phyloP scores from a whole-genome alignment of 2,888 invertebrate species.

The Beris morrisii region DNA sequence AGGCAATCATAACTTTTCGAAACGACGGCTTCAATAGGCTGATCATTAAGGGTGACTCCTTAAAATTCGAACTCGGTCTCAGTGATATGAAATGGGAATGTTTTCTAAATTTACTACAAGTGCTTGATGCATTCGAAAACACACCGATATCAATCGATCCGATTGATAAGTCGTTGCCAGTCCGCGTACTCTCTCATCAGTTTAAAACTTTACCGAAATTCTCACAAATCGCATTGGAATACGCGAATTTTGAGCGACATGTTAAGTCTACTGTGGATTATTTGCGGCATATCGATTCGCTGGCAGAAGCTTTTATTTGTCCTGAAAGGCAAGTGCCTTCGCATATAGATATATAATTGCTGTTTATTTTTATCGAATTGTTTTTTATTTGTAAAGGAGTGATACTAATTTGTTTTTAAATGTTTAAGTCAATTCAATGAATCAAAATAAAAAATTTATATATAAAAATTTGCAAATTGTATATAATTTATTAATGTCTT shows the following conservation, averaged over 20 bases:
- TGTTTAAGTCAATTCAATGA: too few relatives aligned
- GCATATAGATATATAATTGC: too few relatives aligned
- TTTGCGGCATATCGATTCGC: conserved; percentile 7
- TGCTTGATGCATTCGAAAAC: conserved; percentile 21
- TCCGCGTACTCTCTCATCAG: conserved; percentile 27
- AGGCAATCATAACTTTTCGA: conserved; percentile 16
- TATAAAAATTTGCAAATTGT: too few relatives aligned
- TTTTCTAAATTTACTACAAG: conserved; percentile 10
- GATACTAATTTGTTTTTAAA: too few relatives aligned
- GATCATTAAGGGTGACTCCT: conserved; percentile 3
- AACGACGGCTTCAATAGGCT: conserved; percentile 6
- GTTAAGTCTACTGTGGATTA: background rate
- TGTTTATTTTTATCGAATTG: too few relatives aligned
- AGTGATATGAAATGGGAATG: conserved; percentile 25
- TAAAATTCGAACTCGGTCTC: conserved; percentile 20
- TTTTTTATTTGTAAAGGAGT: too few relatives aligned
- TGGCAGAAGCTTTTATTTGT: conserved; percentile 14
- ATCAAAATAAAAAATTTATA: too few relatives aligned
- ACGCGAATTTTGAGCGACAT: background rate
- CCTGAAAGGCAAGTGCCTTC: background rate
- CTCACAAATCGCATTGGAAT: conserved; percentile 13
- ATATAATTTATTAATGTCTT: too few relatives aligned
- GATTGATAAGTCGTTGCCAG: conserved; percentile 16
- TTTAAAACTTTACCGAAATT: conserved; percentile 34
- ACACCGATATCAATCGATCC: background rate